A percentile compares a stretch with the other conserved stretches of the same genome.
phyloP scores from a whole-genome alignment of 1,140 invertebrate genomes.

The Andricus grossulariae region DNA sequence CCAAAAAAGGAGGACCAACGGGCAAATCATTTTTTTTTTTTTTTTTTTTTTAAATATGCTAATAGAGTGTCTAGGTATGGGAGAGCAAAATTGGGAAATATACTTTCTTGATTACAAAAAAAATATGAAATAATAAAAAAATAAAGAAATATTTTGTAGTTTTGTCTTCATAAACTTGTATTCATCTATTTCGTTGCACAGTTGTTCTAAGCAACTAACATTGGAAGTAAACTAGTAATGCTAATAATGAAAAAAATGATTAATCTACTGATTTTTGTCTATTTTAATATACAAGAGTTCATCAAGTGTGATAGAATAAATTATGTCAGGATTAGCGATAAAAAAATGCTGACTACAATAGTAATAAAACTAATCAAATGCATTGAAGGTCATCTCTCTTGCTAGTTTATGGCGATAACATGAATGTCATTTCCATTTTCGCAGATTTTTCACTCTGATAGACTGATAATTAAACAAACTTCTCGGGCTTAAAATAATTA shows the following conservation, averaged over 20 bases:
- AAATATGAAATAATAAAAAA: too few relatives aligned
- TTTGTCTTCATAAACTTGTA: too few relatives aligned
- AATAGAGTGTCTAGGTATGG: too few relatives aligned
- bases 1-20: too few relatives aligned
- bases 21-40: too few relatives aligned
- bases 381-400: constrained; percentile 8
- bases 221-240: background rate
- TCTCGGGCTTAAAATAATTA: background rate
- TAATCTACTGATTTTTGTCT: constrained; percentile 19
- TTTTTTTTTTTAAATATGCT: too few relatives aligned
- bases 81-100: too few relatives aligned
- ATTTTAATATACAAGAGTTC: background rate
- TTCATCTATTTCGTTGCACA: too few relatives aligned
- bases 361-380: constrained; percentile 5
- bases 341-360: constrained; percentile 20
- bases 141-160: too few relatives aligned
- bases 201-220: background rate
- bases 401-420: background rate
- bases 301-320: constrained; percentile 11
- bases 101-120: too few relatives aligned
- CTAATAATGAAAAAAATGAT: constrained; percentile 9
- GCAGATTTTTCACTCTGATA: constrained; percentile 2
- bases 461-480: background rate
- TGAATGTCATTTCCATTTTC: constrained; percentile 21
- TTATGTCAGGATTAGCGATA: constrained; percentile 1